Evolutionary conservation across 2,113 vertebrate genomes (phyloP), one percentile per base, ranked within the genome.

Genomic region (zebrafish (Danio rerio)): DNA sequence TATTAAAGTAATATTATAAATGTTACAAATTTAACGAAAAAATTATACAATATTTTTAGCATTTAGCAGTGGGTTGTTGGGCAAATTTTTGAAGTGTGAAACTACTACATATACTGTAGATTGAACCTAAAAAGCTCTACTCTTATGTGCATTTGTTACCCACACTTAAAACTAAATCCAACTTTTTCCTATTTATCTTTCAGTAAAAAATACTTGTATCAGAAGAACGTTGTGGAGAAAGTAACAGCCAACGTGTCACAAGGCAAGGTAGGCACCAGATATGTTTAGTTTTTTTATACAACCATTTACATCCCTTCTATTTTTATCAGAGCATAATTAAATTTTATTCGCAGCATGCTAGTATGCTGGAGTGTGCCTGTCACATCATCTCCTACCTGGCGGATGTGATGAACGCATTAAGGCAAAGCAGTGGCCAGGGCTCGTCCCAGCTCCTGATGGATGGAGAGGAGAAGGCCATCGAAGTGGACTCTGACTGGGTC

Each of bases 201-300:
- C 90, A 99, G 98, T 92, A 99, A 99, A 92, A 99, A 99, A 81
- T 99, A 99, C 90, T 92, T 99, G 83, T 97, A 96, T 70, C 97
- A 99, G 81, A 99, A 99, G 93, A 99, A 99, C 1, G 97, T 99
- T n/a, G 93, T 98, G 78, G 98, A 99, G 91, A 99, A 99, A 92
- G 96, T 99, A 91, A 98, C 97, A 69, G 94, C 96, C 40, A 98
- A 95, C 2, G 93, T 98, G 70, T 96, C 98, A 86, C 97, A 99
- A 72, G 98, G 97, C 63, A 99, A 99, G 95, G 98, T 99, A 91
- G 86, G 94, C 21, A 31, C 31, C 31, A 31, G 31, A 31, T 31
- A 31, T 31, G 31, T 1, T 31, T 31, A 31, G 18, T 12, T 63
- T 15, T 61, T 20, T 3, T 31, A 0, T 9, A 2, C 31, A 42